Percentiles rank a stretch among this genome's conserved stretches.
phyloP scores from a whole-genome alignment of 1,140 invertebrate genomes.

The Adelges cooleyi region DNA sequence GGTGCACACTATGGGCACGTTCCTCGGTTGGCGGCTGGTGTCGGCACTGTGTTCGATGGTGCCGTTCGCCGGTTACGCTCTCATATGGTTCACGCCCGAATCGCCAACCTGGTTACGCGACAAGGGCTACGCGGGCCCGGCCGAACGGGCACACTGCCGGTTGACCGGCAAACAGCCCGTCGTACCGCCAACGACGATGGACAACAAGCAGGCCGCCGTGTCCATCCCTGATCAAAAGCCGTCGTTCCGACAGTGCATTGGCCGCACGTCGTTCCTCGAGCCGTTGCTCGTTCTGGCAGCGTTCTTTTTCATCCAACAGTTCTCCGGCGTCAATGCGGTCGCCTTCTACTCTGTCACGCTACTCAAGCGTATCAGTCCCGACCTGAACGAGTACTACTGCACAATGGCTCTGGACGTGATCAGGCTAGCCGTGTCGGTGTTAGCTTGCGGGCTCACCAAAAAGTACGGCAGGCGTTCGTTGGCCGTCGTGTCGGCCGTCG shows the following conservation, averaged over 20 bases:
- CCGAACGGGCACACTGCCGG: neutral
- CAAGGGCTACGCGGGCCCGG: constrained; percentile 36
- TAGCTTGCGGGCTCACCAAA: constrained; percentile 48
- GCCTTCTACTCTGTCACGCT: constrained; percentile 54
- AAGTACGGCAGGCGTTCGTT: constrained; percentile 46
- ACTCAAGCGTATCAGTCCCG: constrained; percentile 44
- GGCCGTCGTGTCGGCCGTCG: constrained; percentile 46
- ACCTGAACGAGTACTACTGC: constrained; percentile 45
- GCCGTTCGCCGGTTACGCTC: constrained; percentile 41
- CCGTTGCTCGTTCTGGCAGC: constrained; percentile 48
- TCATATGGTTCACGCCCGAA: constrained; percentile 49
- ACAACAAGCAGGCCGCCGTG: constrained; percentile 32
- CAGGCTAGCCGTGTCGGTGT: constrained; percentile 47
- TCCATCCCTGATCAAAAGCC: neutral
- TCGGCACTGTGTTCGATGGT: constrained; percentile 43
- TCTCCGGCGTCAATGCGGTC: constrained; percentile 54
- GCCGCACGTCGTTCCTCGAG: constrained; percentile 38
- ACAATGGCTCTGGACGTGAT: constrained; percentile 56
- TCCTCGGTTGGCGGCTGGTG: constrained; percentile 46
- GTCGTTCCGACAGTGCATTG: neutral
- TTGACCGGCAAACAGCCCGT: constrained; percentile 37
- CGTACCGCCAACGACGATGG: constrained; percentile 39
- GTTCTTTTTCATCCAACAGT: constrained; percentile 50
- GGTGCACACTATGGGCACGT: constrained; percentile 48
- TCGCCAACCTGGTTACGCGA: constrained; percentile 57